Conservation (phyloP, 2,888 invertebrate genomes). For the Eupithecia dodoneata region DNA sequence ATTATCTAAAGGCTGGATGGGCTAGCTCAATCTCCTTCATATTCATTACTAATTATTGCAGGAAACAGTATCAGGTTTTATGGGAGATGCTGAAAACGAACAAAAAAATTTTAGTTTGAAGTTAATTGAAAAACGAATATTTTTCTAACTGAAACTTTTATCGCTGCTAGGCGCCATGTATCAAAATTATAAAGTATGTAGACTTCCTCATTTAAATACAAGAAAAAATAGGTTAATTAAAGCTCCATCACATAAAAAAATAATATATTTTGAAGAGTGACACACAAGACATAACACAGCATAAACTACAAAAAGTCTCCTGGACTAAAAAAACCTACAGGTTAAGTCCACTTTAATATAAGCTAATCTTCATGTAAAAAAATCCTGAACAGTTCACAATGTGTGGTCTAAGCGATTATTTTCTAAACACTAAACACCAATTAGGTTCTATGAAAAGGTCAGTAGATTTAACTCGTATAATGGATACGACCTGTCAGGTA, state of each 20-base stretch:
- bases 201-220: background rate
- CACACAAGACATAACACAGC: background rate
- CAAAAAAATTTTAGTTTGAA: no score
- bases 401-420: conserved; percentile 21
- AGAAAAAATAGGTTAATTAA: background rate
- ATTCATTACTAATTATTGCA: no score
- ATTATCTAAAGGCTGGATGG: background rate
- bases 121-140: no score
- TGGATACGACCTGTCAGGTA: conserved; percentile 19
- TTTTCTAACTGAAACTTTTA: no score
- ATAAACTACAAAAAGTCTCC: background rate
- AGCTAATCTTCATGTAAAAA: background rate
- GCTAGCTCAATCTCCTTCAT: no score
- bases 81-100: no score
- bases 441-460: conserved; percentile 24
- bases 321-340: background rate
- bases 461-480: conserved; percentile 25
- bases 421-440: conserved; percentile 20
- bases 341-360: background rate
- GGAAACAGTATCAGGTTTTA: no score
- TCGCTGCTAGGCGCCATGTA: no score
- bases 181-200: no score
- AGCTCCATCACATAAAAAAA: background rate
- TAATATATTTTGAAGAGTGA: background rate
- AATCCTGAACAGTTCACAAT: conserved; percentile 2